Evolutionary conservation across 1,140 invertebrate species (phyloP).

Genomic region (Drosophila kanapiae): DNA sequence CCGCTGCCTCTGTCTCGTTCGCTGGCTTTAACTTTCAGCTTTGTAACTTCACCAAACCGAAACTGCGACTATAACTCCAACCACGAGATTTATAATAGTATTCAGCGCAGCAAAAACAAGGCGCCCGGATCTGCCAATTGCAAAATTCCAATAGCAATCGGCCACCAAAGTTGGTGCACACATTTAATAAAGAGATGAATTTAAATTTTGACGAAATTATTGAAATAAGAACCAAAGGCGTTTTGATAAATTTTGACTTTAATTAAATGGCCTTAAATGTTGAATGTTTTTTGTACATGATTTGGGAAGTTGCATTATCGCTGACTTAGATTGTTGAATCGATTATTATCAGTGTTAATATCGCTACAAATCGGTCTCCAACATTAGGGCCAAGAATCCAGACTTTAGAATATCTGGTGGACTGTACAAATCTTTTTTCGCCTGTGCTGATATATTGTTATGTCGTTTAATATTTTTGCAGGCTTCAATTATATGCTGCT

Average conservation of each 20-base stretch:
- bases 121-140: slow-evolving; percentile 43
- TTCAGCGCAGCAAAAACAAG: background rate
- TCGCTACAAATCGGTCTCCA: no score
- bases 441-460: no score
- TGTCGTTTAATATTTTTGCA: background rate
- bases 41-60: background rate
- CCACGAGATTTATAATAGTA: slow-evolving; percentile 25
- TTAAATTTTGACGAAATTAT: slow-evolving; percentile 33
- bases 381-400: no score
- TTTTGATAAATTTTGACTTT: background rate
- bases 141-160: slow-evolving; percentile 62
- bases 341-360: no score
- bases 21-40: slow-evolving; percentile 15
- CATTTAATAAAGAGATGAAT: slow-evolving; percentile 16
- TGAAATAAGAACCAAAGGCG: background rate
- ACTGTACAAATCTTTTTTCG: no score
- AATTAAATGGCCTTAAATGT: background rate
- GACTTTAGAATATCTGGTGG: no score
- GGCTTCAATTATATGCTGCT: no score
- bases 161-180: slow-evolving; percentile 6
- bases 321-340: no score
- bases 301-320: no score
- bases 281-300: background rate
- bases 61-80: slow-evolving; percentile 22
- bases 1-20: background rate